Evolutionary conservation across 2,113 vertebrate species (phyloP).

Genomic region (Cepphus grylle): DNA sequence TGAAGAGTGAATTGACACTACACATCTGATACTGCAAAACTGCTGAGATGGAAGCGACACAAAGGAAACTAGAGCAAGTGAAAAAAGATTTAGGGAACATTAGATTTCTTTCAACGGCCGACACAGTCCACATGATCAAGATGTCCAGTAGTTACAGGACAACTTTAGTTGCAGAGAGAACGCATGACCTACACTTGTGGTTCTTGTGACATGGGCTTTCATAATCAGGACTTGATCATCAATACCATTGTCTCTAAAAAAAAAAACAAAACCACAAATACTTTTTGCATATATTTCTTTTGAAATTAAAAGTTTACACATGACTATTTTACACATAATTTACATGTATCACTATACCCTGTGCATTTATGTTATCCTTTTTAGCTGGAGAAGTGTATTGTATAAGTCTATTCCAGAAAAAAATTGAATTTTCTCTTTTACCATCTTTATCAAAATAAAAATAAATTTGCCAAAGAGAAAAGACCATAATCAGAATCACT

Average conservation of each 20-base stretch:
- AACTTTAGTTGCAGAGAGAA: background rate
- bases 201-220: background rate
- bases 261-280: background rate
- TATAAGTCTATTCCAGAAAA: background rate
- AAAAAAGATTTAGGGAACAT: background rate
- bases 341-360: background rate
- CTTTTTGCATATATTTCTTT: background rate
- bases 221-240: too few relatives aligned
- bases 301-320: background rate
- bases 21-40: background rate
- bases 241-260: background rate
- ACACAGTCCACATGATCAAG: background rate
- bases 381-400: background rate
- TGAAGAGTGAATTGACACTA: background rate
- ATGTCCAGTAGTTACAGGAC: background rate
- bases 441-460: background rate
- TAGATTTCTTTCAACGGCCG: background rate
- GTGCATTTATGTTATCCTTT: background rate
- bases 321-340: background rate
- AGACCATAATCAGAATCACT: background rate
- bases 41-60: background rate
- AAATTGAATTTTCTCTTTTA: background rate
- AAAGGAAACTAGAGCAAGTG: background rate
- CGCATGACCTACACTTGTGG: rapidly evolving
- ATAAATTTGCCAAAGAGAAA: background rate